Evolutionary conservation across 2,113 vertebrate species (phyloP).

Genomic region (Saguinus midas): DNA sequence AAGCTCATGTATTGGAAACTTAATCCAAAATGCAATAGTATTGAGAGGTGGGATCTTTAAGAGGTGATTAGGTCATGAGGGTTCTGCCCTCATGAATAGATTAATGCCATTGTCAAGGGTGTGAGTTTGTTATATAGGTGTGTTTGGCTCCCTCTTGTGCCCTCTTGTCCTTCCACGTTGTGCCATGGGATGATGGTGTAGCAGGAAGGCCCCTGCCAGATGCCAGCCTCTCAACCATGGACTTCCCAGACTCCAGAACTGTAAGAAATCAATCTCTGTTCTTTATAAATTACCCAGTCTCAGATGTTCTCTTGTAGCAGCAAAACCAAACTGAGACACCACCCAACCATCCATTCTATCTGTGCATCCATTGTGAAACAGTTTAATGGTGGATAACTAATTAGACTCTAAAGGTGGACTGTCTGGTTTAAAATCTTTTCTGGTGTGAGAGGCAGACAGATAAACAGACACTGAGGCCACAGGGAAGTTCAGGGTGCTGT

Average conservation of each 20-base stretch:
- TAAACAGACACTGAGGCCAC: background rate
- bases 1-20: background rate
- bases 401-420: background rate
- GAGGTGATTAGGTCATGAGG: background rate
- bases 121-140: background rate
- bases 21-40: background rate
- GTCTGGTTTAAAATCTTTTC: background rate
- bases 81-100: background rate
- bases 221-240: background rate
- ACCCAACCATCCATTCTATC: too few species aligned
- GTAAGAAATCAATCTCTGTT: background rate
- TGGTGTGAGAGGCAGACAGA: background rate
- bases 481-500: background rate
- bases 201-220: background rate
- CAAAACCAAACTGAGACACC: background rate
- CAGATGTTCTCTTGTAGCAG: background rate
- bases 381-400: background rate
- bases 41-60: background rate
- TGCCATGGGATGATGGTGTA: background rate
- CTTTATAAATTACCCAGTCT: background rate
- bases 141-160: background rate
- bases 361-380: background rate
- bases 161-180: background rate
- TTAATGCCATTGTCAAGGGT: background rate
- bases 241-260: background rate